Conservation (phyloP, 2,113 vertebrate species). For the Aptenodytes forsteri region DNA sequence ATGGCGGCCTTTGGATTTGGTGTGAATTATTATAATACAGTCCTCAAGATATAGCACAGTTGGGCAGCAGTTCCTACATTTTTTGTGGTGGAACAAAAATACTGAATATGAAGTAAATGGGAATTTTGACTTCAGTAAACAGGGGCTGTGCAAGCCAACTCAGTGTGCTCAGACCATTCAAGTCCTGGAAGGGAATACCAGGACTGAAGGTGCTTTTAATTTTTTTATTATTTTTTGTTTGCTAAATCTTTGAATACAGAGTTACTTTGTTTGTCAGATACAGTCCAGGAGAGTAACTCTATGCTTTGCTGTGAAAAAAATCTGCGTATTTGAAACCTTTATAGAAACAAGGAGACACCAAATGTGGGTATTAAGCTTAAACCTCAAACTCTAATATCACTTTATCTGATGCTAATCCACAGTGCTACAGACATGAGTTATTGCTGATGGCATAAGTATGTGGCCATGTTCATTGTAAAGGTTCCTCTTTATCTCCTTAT, state of each 20-base stretch:
- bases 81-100: background rate
- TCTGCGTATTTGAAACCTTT: background rate
- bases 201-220: background rate
- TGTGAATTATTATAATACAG: background rate
- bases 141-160: background rate
- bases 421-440: slow-evolving; percentile 41
- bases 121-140: background rate
- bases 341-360: background rate
- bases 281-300: background rate
- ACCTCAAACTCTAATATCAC: background rate
- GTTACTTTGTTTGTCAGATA: background rate
- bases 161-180: background rate
- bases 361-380: background rate
- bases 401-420: slow-evolving; percentile 49
- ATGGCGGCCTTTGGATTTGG: background rate
- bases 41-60: background rate
- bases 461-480: slow-evolving; percentile 14
- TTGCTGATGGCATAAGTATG: slow-evolving; percentile 26
- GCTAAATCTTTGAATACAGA: background rate
- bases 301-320: background rate
- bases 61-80: background rate
- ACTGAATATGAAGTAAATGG: background rate
- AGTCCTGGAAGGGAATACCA: background rate
- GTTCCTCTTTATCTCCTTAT: slow-evolving; percentile 69
- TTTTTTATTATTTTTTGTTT: background rate